Conservation (phyloP, 1,140 invertebrate genomes). For the Ceratoteleas bidentatus region DNA sequence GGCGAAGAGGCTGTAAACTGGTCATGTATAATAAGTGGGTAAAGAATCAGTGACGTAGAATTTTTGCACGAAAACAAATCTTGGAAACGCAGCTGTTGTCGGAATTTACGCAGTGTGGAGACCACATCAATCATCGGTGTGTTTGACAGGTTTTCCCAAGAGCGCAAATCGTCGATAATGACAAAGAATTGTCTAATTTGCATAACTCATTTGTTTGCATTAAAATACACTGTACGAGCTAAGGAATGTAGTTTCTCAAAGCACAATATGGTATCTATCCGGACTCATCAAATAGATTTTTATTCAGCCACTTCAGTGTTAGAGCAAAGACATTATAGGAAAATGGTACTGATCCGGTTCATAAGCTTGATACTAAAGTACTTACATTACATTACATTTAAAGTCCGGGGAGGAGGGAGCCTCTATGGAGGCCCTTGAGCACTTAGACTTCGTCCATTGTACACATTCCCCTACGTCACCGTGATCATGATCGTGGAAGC, state of each 20-base stretch:
- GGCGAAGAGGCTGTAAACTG: not conserved
- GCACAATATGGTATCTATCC: not conserved
- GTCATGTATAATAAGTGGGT: not conserved
- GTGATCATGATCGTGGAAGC: too few relatives aligned
- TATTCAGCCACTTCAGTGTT: not conserved
- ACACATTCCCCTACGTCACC: too few relatives aligned
- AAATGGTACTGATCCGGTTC: not conserved
- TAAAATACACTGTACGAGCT: not conserved
- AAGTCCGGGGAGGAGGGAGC: too few relatives aligned
- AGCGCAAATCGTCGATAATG: not conserved
- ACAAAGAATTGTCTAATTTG: not conserved
- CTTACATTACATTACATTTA: too few relatives aligned
- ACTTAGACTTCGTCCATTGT: too few relatives aligned
- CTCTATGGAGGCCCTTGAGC: too few relatives aligned
- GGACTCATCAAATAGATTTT: not conserved
- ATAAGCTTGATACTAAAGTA: too few relatives aligned
- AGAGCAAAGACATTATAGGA: not conserved
- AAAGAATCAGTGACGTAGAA: not conserved
- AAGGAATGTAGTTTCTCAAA: not conserved
- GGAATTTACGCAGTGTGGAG: not conserved
- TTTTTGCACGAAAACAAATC: not conserved
- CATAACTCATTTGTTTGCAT: not conserved
- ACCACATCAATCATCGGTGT: not conserved
- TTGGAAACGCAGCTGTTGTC: not conserved
- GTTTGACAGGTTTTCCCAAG: not conserved